A percentile compares a stretch with the other conserved stretches of the same genome.
Evolutionary conservation across 2,888 invertebrate genomes (phyloP).

Genomic region (Unio delphinus): DNA sequence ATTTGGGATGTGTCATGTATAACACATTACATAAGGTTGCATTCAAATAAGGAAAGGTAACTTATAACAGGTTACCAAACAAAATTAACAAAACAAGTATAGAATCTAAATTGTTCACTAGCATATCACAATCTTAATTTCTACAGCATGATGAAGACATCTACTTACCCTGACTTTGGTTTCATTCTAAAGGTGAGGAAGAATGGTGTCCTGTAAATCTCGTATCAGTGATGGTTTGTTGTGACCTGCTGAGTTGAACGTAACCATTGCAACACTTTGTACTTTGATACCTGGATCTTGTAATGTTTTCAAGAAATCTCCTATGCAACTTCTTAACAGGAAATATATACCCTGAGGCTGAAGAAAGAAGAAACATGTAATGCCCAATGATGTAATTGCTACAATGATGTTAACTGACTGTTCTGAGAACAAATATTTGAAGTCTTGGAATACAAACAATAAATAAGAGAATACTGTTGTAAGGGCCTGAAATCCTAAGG

Average conservation of each 20-base stretch:
- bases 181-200: slow-evolving; percentile 95
- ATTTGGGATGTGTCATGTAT: no score
- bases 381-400: no score
- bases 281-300: slow-evolving; percentile 95
- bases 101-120: background rate
- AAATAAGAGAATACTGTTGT: no score
- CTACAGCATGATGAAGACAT: no score
- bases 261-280: slow-evolving; percentile 92
- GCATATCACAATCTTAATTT: background rate
- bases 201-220: slow-evolving; percentile 87
- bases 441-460: no score
- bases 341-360: slow-evolving; percentile 93
- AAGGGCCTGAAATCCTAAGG: no score
- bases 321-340: slow-evolving; percentile 87
- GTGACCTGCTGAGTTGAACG: slow-evolving; percentile 97
- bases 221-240: slow-evolving; percentile 95
- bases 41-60: no score
- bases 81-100: background rate
- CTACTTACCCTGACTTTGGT: slow-evolving; percentile 90
- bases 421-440: no score
- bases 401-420: no score
- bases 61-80: background rate
- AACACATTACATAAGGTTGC: no score
- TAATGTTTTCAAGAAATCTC: slow-evolving; percentile 82
- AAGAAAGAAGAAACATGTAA: slow-evolving; percentile 24